Base-by-base conservation (phyloP, 1,140 invertebrate species). In the Leptonema lineaticorne region DNA sequence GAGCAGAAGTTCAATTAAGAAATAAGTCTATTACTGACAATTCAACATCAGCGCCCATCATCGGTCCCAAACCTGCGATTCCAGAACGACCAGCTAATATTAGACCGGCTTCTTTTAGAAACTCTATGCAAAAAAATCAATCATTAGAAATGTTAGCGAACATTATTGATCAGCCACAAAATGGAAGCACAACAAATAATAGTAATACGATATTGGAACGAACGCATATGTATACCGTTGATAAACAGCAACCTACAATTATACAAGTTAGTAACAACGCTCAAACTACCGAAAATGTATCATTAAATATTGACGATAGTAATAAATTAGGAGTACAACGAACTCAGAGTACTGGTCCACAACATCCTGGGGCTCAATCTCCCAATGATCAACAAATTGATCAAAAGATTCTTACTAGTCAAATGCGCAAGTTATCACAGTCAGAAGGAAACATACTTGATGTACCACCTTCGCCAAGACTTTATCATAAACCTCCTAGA, bases 21-120 rank as follows among this genome's bases (percentile, higher is more conserved):
- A 6, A 29, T 2, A 71, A 70, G 68, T 33, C 50, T 28, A 45
- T 14, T 22, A 6, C 50, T 20, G 67, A 69, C 46, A 29, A 33
- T 5, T 9, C 37, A n/a, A 30, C 27, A 8, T 28, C 46, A 29
- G 24, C 11, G 5, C 41, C 50, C 20, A 58, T 63, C 1, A 26
- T 45, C 14, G 67, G 76, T 22, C 78, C 81, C 75, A 90, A 90
- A 78, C 89, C 89, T 5, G 87, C 86, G 2, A 85, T 91, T 50
- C 90, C 90, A 11, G 88, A 90, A 74, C 81, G 89, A 62, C 90
- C 89, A 3, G 85, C 87, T n/a, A 85, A 84, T 28, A 78, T 90
- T 33, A 82, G 87, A 64, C 86, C 87, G 16, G 82, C 84, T 2
- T 85, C 85, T 76, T 84, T 87, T 71, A 77, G 79, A 58, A 77